Conservation (phyloP, 2,888 invertebrate genomes). For the Eristalinus sepulchralis region DNA sequence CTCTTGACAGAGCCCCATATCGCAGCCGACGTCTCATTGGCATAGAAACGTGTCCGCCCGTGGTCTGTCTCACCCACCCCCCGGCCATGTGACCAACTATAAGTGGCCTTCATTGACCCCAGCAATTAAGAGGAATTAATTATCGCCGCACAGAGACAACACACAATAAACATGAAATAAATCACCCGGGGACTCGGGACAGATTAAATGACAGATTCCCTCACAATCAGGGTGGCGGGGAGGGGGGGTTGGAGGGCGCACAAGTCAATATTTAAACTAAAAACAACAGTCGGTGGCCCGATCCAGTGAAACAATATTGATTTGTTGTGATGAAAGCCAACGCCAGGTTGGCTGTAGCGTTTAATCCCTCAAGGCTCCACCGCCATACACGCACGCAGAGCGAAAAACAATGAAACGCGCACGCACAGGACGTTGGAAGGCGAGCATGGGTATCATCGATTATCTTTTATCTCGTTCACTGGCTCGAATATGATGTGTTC, state of each 20-base stretch:
- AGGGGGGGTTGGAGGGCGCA: neutral
- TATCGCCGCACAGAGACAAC: neutral
- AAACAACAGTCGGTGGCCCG: constrained; percentile 23
- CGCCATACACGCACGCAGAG: neutral
- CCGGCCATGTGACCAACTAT: neutral
- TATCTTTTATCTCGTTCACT: constrained; percentile 59
- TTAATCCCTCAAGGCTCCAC: neutral
- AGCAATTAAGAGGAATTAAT: constrained; percentile 27
- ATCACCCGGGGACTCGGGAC: constrained; percentile 20
- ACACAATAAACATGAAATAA: constrained; percentile 11
- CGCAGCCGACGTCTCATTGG: neutral
- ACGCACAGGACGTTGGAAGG: constrained; percentile 11
- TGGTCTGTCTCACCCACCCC: neutral
- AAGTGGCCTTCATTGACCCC: neutral
- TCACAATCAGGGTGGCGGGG: constrained; percentile 3
- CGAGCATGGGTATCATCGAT: constrained; percentile 21
- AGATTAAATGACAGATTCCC: constrained; percentile 21
- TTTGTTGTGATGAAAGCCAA: constrained; percentile 39
- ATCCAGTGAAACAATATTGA: constrained; percentile 38
- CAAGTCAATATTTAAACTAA: constrained; percentile 29
- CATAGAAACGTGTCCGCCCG: neutral
- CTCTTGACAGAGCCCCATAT: neutral
- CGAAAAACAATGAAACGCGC: neutral
- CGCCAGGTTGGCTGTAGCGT: neutral
- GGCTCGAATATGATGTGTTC: constrained; percentile 49